Evolutionary conservation across 2,113 vertebrate species (phyloP).

Genomic region (Rhea pennata): DNA sequence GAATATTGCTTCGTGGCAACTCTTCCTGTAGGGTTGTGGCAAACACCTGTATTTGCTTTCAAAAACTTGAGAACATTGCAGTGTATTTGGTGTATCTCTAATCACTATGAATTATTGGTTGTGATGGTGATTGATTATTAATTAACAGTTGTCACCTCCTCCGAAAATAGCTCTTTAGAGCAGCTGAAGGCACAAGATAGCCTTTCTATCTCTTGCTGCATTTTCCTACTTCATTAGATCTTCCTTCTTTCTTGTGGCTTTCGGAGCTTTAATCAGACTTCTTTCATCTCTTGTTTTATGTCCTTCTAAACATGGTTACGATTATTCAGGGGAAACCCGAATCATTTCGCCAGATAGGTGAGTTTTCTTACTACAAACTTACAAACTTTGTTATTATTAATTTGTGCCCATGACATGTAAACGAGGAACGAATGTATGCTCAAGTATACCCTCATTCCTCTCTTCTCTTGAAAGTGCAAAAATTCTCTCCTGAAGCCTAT

Average conservation of each 20-base stretch:
- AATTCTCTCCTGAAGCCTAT: neutral
- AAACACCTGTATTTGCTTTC: neutral
- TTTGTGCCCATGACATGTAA: neutral
- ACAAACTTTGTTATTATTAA: neutral
- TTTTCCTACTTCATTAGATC: neutral
- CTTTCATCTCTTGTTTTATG: neutral
- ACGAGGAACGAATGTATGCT: neutral
- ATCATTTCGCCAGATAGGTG: neutral
- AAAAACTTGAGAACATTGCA: neutral
- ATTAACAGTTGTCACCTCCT: neutral
- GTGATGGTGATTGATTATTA: neutral
- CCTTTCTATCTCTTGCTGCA: neutral
- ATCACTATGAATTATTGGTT: neutral
- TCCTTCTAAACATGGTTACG: neutral
- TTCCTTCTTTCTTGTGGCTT: neutral
- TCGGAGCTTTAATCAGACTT: neutral
- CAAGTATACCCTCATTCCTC: neutral
- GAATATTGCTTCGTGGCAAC: neutral
- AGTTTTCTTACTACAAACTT: neutral
- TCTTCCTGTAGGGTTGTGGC: neutral
- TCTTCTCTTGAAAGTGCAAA: neutral
- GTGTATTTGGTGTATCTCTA: neutral
- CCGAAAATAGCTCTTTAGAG: neutral
- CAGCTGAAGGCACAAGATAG: neutral
- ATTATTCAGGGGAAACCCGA: neutral